These are phyloP conservation scores for Conistra vaccinii DNA, from an alignment of 2,888 invertebrate species.

Conservation along the genomic window DNA sequence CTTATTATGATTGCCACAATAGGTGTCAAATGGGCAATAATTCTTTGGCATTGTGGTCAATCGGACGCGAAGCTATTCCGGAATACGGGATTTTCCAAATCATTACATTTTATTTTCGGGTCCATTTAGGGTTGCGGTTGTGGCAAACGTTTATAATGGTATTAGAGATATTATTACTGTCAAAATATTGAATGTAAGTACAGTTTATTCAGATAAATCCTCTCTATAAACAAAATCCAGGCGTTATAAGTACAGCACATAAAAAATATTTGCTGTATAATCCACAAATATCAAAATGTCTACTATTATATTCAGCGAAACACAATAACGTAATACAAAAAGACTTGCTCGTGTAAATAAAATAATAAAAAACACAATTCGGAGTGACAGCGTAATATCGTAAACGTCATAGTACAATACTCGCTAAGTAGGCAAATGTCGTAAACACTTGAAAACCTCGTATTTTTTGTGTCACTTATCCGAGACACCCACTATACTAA, in stretches of 20 bases:
- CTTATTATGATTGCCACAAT: conserved; percentile 81
- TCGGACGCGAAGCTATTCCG: conserved; percentile 67
- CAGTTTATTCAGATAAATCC: conserved; percentile 34
- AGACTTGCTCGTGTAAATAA: conserved; percentile 42
- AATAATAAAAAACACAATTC: conserved; percentile 53
- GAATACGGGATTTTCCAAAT: conserved; percentile 68
- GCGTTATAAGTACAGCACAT: not conserved
- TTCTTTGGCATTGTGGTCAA: conserved; percentile 80
- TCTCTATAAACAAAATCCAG: conserved; percentile 4
- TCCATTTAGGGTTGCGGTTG: conserved; percentile 44
- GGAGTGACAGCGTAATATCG: conserved; percentile 49
- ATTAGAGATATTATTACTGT: conserved; percentile 57
- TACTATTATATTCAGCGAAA: conserved; percentile 32
- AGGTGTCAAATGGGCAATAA: conserved; percentile 83
- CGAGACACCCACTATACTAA: conserved; percentile 36
- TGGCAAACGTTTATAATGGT: conserved; percentile 38
- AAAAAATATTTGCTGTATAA: conserved; percentile 2
- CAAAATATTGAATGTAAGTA: conserved; percentile 61
- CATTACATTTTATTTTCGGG: conserved; percentile 63
- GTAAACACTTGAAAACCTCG: conserved; percentile 55
- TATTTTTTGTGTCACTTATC: conserved; percentile 57
- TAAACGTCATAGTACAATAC: conserved; percentile 57
- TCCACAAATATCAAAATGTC: conserved; percentile 23
- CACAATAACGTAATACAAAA: conserved; percentile 34
- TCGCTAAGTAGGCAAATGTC: conserved; percentile 49